Base-by-base conservation (phyloP, 2,797 vertebrate genomes). In the Ctenochaetus hawaiiensis region DNA sequence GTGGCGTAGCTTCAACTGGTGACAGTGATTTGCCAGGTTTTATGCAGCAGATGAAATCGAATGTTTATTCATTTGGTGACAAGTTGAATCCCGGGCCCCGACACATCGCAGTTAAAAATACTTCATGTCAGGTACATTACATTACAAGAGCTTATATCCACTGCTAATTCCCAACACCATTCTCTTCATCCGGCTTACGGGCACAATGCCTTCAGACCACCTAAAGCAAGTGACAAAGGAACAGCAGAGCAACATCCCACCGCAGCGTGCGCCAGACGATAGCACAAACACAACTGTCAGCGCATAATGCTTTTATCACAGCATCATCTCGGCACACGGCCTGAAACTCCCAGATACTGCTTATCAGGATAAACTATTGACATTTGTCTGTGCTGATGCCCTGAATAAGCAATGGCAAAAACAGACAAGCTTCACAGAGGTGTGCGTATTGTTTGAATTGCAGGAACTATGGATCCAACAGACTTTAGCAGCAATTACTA, bases 301-400 rank as follows among this genome's bases (percentile, higher is more conserved):
- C 5, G n/a, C 80, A 86, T 90, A 84, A 91, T 87, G 82, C 86
- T 82, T 88, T 93, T 93, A 94, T 94, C 94, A 53, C 79, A 39
- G 41, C 77, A 47, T 58, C 81, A 93, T 93, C 92, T 88, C 90
- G 91, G 87, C 91, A 85, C 74, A 6, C 47, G 66, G 92, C 88
- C 90, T 91, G 87, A 84, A 83, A 86, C 85, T 86, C 78, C 78
- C 83, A 89, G 91, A 93, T 92, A 91, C 85, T 86, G 82, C 89
- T 92, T 92, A 93, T 93, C 91, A 6, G 77, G 78, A 83, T 92
- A 85, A 92, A 91, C 89, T 91, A 93, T 91, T 93, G 91, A 93
- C 91, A 92, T 87, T 91, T 90, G 82, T 85, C 86, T 82, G 74
- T 78, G 60, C 67, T 57, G 81, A 83, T 86, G 84, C 89, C 83